phyloP scores from a whole-genome alignment of 2,797 vertebrate genomes.

The Megalops cyprinoides region DNA sequence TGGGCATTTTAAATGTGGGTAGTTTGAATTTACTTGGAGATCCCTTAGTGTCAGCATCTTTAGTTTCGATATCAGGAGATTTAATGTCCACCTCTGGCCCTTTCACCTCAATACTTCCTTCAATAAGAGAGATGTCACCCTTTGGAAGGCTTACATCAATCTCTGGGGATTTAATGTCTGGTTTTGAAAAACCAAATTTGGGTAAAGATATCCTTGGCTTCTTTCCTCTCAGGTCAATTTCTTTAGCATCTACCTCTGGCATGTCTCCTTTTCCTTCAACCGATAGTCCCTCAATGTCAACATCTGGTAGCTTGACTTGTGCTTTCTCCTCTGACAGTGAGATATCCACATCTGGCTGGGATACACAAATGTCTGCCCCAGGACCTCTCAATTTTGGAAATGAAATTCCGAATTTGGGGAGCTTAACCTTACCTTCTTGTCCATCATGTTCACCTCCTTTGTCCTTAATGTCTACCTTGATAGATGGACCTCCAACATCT shows the following conservation, averaged over 20 bases:
- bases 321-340: background rate
- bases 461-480: background rate
- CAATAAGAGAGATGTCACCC: slow-evolving; percentile 21
- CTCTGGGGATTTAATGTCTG: slow-evolving; percentile 38
- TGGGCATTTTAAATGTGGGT: slow-evolving; percentile 38
- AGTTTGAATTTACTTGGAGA: slow-evolving; percentile 28
- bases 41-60: slow-evolving; percentile 20
- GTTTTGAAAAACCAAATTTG: slow-evolving; percentile 62
- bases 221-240: slow-evolving; percentile 46
- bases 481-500: background rate
- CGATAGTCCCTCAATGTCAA: slow-evolving; percentile 10
- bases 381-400: slow-evolving; percentile 24
- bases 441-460: background rate
- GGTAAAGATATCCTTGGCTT: slow-evolving; percentile 54
- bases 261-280: slow-evolving; percentile 25
- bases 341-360: background rate
- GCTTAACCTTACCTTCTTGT: slow-evolving; percentile 40
- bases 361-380: background rate
- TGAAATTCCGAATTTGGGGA: slow-evolving; percentile 55
- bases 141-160: slow-evolving; percentile 14
- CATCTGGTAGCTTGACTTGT: background rate
- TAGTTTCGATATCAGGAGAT: slow-evolving; percentile 15
- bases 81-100: slow-evolving; percentile 19
- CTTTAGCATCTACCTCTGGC: slow-evolving; percentile 39
- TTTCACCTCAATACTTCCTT: background rate